These are phyloP conservation scores for Colostygia pectinataria DNA, from an alignment of 2,888 invertebrate genomes.

Conservation along the genomic window DNA sequence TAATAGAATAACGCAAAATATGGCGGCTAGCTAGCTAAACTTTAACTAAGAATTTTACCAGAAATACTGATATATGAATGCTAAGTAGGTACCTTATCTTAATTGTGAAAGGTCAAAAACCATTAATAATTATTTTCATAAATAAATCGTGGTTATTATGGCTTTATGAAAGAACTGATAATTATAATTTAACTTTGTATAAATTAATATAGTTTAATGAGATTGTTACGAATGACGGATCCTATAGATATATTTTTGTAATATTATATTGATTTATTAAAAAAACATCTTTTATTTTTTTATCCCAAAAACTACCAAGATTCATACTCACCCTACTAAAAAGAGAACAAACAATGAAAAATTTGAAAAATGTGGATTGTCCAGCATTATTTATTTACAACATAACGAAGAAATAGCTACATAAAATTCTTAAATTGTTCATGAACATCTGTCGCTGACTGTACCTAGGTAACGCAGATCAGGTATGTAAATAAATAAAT, in stretches of 20 bases:
- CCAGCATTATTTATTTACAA: no score
- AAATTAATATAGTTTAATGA: constrained; percentile 37
- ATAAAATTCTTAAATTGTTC: no score
- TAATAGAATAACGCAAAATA: neutral
- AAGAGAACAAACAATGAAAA: no score
- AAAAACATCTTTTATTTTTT: constrained; percentile 10
- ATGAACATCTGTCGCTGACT: no score
- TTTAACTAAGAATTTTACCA: no score
- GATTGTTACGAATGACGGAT: constrained; percentile 43
- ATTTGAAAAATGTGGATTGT: no score
- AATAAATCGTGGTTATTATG: constrained; percentile 2
- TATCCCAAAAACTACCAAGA: neutral
- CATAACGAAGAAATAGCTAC: no score
- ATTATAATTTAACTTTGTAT: constrained; percentile 31
- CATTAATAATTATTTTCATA: constrained; percentile 1
- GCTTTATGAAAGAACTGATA: constrained; percentile 59
- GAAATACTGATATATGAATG: no score
- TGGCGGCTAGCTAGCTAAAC: no score
- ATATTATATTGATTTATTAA: constrained; percentile 29
- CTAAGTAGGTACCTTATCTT: no score
- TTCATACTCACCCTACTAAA: neutral
- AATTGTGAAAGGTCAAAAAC: constrained; percentile 31
- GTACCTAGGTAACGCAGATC: no score
- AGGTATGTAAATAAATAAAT: no score
- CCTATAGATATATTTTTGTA: constrained; percentile 39